A percentile compares a stretch with the other conserved stretches of the same genome.
Conservation (phyloP, 2,113 vertebrate genomes). For the Strix aluco region DNA sequence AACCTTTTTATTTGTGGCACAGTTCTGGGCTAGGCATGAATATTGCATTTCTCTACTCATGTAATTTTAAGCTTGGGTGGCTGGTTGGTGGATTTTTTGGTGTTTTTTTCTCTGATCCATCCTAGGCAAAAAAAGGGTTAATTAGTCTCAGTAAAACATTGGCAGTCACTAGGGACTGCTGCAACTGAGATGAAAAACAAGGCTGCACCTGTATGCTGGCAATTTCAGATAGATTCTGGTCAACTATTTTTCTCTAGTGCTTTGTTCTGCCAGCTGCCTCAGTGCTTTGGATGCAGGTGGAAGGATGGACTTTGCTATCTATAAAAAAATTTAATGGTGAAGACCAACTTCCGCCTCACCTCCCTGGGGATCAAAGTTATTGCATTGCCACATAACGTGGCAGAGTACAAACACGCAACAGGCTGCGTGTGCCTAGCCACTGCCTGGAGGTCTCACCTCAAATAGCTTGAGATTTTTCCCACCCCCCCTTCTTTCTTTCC, state of each 20-base stretch:
- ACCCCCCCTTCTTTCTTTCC: not conserved
- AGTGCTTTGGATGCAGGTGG: constrained; percentile 83
- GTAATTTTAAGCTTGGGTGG: not conserved
- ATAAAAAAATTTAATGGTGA: constrained; percentile 83
- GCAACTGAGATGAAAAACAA: constrained; percentile 78
- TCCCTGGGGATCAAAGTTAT: constrained; percentile 79
- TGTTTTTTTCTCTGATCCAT: not conserved
- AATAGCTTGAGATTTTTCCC: not conserved
- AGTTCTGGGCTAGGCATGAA: not conserved
- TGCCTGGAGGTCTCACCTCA: fast-evolving
- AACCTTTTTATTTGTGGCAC: not conserved
- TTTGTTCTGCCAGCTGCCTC: constrained; percentile 86
- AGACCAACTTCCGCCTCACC: constrained; percentile 80
- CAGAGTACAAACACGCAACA: not conserved
- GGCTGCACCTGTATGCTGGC: constrained; percentile 81
- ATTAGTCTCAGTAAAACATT: constrained; percentile 73
- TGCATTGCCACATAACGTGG: constrained; percentile 34
- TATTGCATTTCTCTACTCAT: not conserved
- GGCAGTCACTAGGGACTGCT: constrained; percentile 74
- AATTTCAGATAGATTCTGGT: constrained; percentile 77
- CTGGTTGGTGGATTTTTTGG: not conserved
- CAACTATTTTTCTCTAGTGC: constrained; percentile 77
- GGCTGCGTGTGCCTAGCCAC: not conserved
- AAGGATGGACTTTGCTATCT: constrained; percentile 84
- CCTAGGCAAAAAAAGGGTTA: constrained; percentile 71